Conservation (phyloP, 2,113 vertebrate genomes). For the Chionodraco myersi region DNA sequence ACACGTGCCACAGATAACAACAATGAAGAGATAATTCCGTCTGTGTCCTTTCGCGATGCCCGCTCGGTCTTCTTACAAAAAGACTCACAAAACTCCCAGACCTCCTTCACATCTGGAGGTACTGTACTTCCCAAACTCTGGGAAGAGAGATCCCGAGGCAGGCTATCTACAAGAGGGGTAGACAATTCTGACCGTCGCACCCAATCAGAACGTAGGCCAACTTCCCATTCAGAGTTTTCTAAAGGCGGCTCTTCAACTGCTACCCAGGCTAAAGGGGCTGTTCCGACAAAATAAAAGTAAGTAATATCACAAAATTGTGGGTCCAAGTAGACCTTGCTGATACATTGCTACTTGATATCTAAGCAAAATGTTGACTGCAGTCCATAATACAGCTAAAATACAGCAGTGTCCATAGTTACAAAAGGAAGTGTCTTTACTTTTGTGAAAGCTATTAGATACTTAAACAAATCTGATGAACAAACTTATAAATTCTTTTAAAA, state of each 20-base stretch:
- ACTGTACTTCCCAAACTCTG: slow-evolving; percentile 67
- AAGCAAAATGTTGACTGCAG: not conserved
- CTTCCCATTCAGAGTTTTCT: slow-evolving; percentile 35
- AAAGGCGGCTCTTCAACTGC: slow-evolving; percentile 35
- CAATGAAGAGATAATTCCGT: slow-evolving; percentile 68
- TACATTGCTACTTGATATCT: not conserved
- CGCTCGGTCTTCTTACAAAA: slow-evolving; percentile 86
- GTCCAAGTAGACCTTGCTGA: not conserved
- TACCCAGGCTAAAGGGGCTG: not conserved
- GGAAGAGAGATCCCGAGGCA: slow-evolving; percentile 64
- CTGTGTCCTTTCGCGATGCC: slow-evolving; percentile 78
- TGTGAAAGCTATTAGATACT: not conserved
- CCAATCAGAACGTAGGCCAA: slow-evolving; percentile 80
- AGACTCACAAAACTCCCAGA: slow-evolving; percentile 71
- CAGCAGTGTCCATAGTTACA: not conserved
- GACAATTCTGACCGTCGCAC: slow-evolving; percentile 82
- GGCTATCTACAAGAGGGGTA: slow-evolving; percentile 68
- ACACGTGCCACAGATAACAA: slow-evolving; percentile 47
- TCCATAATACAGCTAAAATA: not conserved
- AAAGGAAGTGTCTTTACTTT: not conserved
- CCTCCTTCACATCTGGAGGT: slow-evolving; percentile 40
- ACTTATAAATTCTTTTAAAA: too few relatives aligned
- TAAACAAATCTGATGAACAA: not conserved
- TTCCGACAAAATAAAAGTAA: slow-evolving; percentile 33
- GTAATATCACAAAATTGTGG: not conserved